These are phyloP conservation scores for Leptestheria dahalacensis DNA, from an alignment of 1,140 invertebrate species.

Conservation along the genomic window DNA sequence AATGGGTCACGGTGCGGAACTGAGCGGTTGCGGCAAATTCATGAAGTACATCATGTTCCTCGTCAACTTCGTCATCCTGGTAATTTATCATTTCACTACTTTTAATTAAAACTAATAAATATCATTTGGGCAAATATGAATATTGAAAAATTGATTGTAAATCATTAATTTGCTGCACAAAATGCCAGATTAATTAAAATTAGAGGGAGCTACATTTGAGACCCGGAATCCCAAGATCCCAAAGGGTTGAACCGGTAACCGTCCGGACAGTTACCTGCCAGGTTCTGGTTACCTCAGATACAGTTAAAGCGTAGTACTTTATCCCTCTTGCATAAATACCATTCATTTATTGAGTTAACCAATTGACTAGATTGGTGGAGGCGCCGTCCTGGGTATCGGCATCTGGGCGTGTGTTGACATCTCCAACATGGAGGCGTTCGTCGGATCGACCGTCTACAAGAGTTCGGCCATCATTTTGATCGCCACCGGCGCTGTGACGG, in stretches of 20 bases:
- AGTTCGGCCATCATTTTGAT: constrained; percentile 66
- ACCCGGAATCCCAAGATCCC: no score
- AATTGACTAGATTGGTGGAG: constrained; percentile 49
- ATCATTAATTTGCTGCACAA: no score
- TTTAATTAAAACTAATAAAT: no score
- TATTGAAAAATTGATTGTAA: constrained; percentile 1
- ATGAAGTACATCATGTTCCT: constrained; percentile 30
- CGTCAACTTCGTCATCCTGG: constrained; percentile 30
- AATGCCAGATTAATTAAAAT: no score
- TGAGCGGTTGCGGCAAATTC: constrained; percentile 29
- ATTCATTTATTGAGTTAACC: not conserved
- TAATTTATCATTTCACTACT: constrained; percentile 21
- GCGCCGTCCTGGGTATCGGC: constrained; percentile 53
- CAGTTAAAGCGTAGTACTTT: no score
- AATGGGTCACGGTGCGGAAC: constrained; percentile 23
- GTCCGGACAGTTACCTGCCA: not conserved
- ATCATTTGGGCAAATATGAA: not conserved
- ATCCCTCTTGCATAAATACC: no score
- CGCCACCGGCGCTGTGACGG: constrained; percentile 56
- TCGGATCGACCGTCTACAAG: constrained; percentile 66
- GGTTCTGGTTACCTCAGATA: not conserved
- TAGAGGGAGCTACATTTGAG: no score
- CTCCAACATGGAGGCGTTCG: constrained; percentile 59
- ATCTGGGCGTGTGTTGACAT: constrained; percentile 67
- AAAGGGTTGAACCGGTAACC: not conserved